Evolutionary conservation across 1,140 invertebrate species (phyloP).

Genomic region (Aphaenogaster rudis): DNA sequence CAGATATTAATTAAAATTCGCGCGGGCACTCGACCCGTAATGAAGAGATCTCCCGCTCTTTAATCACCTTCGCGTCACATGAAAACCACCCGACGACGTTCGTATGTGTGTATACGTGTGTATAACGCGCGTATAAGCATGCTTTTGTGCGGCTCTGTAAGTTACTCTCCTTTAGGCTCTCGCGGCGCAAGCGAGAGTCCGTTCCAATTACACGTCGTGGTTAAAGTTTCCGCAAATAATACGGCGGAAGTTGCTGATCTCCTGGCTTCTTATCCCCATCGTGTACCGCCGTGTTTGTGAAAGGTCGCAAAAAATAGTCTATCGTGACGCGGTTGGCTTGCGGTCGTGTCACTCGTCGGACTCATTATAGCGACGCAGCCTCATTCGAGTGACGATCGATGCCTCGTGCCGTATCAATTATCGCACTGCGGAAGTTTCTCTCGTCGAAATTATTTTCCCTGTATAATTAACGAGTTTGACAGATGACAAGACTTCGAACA

Average conservation of each 20-base stretch:
- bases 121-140: constrained; percentile 25
- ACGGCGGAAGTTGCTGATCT: constrained; percentile 38
- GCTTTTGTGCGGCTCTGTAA: constrained; percentile 44
- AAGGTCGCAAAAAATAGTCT: neutral
- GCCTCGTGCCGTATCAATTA: constrained; percentile 24
- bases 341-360: neutral
- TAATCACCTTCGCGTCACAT: constrained; percentile 57
- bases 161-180: constrained; percentile 50
- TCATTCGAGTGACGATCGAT: neutral
- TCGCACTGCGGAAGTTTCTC: neutral
- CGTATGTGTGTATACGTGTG: neutral
- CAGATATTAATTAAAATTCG: constrained; percentile 64
- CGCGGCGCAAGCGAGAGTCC: constrained; percentile 4
- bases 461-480: constrained; percentile 35
- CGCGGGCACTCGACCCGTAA: constrained; percentile 55
- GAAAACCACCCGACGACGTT: constrained; percentile 32
- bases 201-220: constrained; percentile 45
- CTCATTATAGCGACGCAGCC: constrained; percentile 13
- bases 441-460: neutral
- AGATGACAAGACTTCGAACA: neutral
- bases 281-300: neutral
- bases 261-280: neutral
- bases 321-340: neutral
- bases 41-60: constrained; percentile 63
- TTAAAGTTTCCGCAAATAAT: constrained; percentile 53